Evolutionary conservation across 2,113 vertebrate species (phyloP), one percentile per base, ranked within the genome.

Genomic region (Natator depressus): DNA sequence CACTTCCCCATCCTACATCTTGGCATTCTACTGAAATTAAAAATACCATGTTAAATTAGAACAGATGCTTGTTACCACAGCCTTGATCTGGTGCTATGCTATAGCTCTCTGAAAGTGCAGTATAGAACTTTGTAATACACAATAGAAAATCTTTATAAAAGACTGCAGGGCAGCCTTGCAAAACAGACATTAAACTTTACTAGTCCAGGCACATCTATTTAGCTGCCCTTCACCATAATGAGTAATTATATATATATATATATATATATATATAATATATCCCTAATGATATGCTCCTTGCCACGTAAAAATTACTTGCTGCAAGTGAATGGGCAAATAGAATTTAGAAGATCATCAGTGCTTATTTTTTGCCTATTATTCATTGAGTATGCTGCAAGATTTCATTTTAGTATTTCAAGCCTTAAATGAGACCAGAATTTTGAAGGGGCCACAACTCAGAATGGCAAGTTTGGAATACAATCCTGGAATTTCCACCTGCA

Each of bases 281-380:
- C 8, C 81, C 38, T 91, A 47, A 54, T 57, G 29, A 54, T 84
- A 54, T 93, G 85, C 38, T 65, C 50, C 8, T 12, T 75, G 49
- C 9, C 89, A 65, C 57, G 85, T 87, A 82, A 89, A 93, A 47
- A 91, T 59, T 49, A 51, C 19, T 89, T 84, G 72, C n/a, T 81
- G 82, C 59, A 86, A 38, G 85, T 82, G 88, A 84, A 51, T 55
- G 75, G 38, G 38, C 29, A 75, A 85, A 50, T 53, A 85, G 92
- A 84, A 84, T 29, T 24, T 51, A 38, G n/a, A 69, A 12, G 3
- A n/a, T 29, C 89, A 49, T 69, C 31, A 24, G 49, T 46, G 31
- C 12, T 82, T 96, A 75, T 27, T 55, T 91, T 88, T 72, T 95
- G 57, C 7, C 10, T 82, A 54, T 59, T 91, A 9, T 78, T 96